These are phyloP conservation scores for Etia nguti DNA, from an alignment of 2,113 vertebrate species.

Conservation along the genomic window DNA sequence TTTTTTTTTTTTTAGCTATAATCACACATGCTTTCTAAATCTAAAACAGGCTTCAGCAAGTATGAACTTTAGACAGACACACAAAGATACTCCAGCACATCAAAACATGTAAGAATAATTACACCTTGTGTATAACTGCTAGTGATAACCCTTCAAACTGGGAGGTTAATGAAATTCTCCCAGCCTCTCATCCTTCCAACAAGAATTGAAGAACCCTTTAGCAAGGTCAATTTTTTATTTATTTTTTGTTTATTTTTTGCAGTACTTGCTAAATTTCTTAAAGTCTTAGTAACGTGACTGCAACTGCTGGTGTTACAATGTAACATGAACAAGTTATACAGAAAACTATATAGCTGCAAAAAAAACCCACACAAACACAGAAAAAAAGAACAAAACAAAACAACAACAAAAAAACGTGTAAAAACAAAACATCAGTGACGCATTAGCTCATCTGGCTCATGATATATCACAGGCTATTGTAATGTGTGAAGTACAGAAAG, in stretches of 20 bases:
- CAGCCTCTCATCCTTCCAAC: background rate
- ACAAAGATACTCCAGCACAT: background rate
- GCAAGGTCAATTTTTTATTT: background rate
- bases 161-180: conserved; percentile 10
- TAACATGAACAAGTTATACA: background rate
- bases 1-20: background rate
- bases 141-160: conserved; percentile 7
- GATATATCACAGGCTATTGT: background rate
- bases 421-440: background rate
- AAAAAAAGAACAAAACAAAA: background rate
- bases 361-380: background rate
- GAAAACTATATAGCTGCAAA: background rate
- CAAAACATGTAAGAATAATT: background rate
- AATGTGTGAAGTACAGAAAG: background rate
- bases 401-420: background rate
- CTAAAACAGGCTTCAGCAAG: background rate
- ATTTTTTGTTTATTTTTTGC: background rate
- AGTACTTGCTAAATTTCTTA: background rate
- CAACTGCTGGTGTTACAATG: background rate
- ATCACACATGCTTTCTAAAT: background rate
- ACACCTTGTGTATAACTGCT: background rate
- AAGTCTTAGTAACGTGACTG: background rate
- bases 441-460: background rate
- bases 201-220: background rate
- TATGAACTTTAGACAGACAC: background rate